phyloP scores from a whole-genome alignment of 2,888 invertebrate species.

The Brassicogethes aeneus region DNA sequence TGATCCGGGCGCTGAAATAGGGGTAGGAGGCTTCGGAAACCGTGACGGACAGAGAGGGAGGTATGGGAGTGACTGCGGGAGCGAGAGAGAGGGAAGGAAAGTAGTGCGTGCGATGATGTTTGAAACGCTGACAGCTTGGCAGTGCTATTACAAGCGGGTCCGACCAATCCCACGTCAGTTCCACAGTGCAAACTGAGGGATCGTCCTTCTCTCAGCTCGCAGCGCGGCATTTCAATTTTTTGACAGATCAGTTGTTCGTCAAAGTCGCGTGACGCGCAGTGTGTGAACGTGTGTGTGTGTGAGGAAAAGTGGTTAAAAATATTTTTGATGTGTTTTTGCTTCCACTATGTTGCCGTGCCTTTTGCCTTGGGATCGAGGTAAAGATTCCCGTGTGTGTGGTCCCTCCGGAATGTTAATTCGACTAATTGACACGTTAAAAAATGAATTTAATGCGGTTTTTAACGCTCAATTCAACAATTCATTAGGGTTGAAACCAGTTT shows the following conservation, averaged over 20 bases:
- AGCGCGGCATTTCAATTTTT: conserved; percentile 30
- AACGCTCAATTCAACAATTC: too few relatives aligned
- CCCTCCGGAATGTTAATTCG: conserved; percentile 28
- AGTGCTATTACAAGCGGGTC: conserved; percentile 41
- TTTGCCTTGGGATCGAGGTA: conserved; percentile 1
- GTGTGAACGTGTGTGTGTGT: conserved; percentile 3
- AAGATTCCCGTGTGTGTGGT: conserved; percentile 22
- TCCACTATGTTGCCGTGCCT: not conserved
- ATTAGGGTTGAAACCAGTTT: too few relatives aligned
- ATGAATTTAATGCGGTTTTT: too few relatives aligned
- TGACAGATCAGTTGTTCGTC: conserved; percentile 20
- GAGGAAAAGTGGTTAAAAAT: not conserved
- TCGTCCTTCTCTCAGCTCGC: conserved; percentile 15
- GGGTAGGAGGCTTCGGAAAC: conserved; percentile 39
- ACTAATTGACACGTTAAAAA: conserved; percentile 37
- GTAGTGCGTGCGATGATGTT: conserved; percentile 42
- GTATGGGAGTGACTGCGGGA: conserved; percentile 15
- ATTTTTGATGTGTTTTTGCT: not conserved
- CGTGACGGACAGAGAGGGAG: conserved; percentile 26
- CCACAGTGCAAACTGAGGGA: conserved; percentile 39
- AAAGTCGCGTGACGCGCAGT: conserved; percentile 3
- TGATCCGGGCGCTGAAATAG: conserved; percentile 35
- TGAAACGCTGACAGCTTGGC: conserved; percentile 44
- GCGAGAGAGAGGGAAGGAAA: conserved; percentile 26
- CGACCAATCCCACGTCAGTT: conserved; percentile 39